Base-by-base conservation (phyloP, 2,797 vertebrate species). In the Crypturellus tataupa region DNA sequence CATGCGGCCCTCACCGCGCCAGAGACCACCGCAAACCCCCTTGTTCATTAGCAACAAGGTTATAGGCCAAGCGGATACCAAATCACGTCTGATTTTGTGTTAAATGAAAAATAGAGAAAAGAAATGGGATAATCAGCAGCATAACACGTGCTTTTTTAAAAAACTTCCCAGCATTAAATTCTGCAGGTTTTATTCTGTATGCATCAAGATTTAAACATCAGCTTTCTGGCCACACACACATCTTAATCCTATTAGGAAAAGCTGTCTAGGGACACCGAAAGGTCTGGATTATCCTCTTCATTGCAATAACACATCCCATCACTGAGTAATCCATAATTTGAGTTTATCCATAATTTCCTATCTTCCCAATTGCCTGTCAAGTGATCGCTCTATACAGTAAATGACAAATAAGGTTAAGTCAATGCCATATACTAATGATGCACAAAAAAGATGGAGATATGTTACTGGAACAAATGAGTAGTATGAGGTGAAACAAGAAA, bases 1-100 rank as follows among this genome's bases (percentile, higher is more conserved):
- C 44, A 44, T 6, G 8, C 17, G 44, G 44, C 44, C 40, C 40
- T 42, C 40, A 6, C 42, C 8, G 42, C 16, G 42, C 42, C 16
- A 44, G 16, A 55, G 53, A 33, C 7, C 53, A 19, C 33, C 13
- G 11, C 8, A 13, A 3, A 6, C 3, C 68, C 20, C 39, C 35
- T 4, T 33, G 2, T 1, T 27, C 56, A 14, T 27, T 3, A 37
- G 7, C 5, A 8, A 23, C 1, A 6, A 58, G n/a, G 24, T 10
- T 35, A 18, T 31, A 31, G 20, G 63, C 49, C 58, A 29, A 29
- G 12, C 31, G 3, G 40, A 21, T n/a, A 21, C 0, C 18, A 58
- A 63, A 11, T 6, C 6, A n/a, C 10, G 25, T 8, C 56, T 49
- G 18, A 42, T 29, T 39, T 58, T 44, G 47, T 33, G 25, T 56